Conservation (phyloP, 2,888 invertebrate species). For the Hipparchia sbordonii region DNA sequence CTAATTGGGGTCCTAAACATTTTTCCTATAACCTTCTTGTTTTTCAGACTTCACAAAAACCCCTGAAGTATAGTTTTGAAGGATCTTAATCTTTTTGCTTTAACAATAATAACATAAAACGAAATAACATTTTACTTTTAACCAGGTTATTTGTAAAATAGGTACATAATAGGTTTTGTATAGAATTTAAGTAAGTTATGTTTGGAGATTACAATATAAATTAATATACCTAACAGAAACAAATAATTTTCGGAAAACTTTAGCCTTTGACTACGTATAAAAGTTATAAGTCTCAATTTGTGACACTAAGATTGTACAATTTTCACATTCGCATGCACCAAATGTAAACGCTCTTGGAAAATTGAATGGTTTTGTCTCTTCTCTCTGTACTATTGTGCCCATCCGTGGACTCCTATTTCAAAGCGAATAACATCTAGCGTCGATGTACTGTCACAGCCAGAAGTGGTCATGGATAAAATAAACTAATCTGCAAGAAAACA, state of each 20-base stretch:
- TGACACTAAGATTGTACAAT: not conserved
- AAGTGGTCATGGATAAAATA: not conserved
- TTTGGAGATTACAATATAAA: too few relatives aligned
- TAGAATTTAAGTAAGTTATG: too few relatives aligned
- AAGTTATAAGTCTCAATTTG: not conserved
- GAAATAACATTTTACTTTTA: too few relatives aligned
- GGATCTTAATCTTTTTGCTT: too few relatives aligned
- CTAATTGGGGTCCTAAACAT: too few relatives aligned
- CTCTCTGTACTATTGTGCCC: slow-evolving; percentile 40
- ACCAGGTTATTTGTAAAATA: too few relatives aligned
- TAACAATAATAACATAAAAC: too few relatives aligned
- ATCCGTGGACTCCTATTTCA: slow-evolving; percentile 46
- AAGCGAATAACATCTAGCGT: slow-evolving; percentile 48
- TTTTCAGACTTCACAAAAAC: not conserved
- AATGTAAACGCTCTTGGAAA: slow-evolving; percentile 24
- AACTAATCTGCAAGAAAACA: slow-evolving; percentile 10
- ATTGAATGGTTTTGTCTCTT: slow-evolving; percentile 39
- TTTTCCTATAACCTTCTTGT: not conserved
- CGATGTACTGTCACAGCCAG: slow-evolving; percentile 42
- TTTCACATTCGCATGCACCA: slow-evolving; percentile 16
- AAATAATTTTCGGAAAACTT: not conserved
- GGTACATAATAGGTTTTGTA: too few relatives aligned
- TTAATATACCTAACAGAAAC: too few relatives aligned
- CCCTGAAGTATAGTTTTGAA: too few relatives aligned
- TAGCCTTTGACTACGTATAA: not conserved